Base-by-base conservation (phyloP, 2,888 invertebrate species). In the Ophioninae sp. region DNA sequence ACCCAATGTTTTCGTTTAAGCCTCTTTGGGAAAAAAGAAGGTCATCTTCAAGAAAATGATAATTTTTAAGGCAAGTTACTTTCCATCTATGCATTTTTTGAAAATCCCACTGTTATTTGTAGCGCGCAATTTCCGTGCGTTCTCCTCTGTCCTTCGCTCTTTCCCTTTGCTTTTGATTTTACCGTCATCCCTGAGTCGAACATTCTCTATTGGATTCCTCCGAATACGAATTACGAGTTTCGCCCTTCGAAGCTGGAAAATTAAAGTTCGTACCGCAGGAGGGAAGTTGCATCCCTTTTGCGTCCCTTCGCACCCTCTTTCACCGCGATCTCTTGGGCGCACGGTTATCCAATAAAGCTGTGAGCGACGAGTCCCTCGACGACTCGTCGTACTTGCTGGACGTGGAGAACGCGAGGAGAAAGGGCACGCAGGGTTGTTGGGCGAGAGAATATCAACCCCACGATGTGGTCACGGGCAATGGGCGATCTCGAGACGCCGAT, bases 401-500 rank as follows among this genome's bases (percentile, higher is more conserved):
- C 37, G 57, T 23, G 57, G 23, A 6, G 59, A 64, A 57, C 57
- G 13, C 39, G 17, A 6, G 59, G 68, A 70, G 57, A 23, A 50
- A 57, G 5, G 65, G 61, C 39, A 37, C 70, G 69, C 39, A 70
- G 67, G 57, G 21, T 7, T 72, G 59, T n/a, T 37, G 23, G 44
- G 75, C 76, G 67, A 67, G 62, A 70, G 78, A 64, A 72, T 82
- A 69, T 57, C 56, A 69, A 80, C 62, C 70, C 86, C 86, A 85
- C 83, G 87, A 87, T 90, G 89, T 89, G 91, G 90, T 90, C 90
- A 89, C 88, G 89, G 87, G 83, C 88, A 91, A 90, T 90, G 89
- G 91, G 86, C 88, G 90, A 91, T 91, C 91, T 91, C 90, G 88
- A 88, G 91, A 89, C 91, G 91, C 90, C 91, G 88, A 91, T 91